phyloP scores from a whole-genome alignment of 2,797 vertebrate genomes.

The Enteromius argenteus region DNA sequence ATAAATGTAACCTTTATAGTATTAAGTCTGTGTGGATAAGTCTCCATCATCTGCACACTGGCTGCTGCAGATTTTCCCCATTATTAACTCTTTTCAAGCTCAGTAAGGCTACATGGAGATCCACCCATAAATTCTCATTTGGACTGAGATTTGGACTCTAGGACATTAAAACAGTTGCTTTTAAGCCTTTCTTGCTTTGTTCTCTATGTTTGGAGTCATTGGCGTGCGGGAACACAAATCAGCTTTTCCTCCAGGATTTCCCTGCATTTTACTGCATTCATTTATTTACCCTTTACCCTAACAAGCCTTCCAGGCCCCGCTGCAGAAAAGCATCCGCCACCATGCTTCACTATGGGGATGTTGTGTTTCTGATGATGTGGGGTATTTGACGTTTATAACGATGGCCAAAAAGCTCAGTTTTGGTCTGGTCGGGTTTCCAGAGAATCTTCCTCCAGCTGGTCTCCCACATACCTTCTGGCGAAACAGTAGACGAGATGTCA shows the following conservation, averaged over 20 bases:
- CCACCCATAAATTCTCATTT: constrained; percentile 25
- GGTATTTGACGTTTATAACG: neutral
- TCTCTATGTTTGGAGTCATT: neutral
- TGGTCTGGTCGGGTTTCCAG: neutral
- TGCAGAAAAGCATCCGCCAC: neutral
- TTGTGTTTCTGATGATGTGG: neutral
- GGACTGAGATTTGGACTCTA: neutral
- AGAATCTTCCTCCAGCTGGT: constrained; percentile 1
- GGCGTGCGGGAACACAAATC: constrained; percentile 8
- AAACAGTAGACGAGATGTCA: constrained; percentile 12
- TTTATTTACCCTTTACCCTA: constrained; percentile 6
- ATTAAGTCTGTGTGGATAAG: neutral
- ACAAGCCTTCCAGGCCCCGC: neutral
- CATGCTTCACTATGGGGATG: neutral
- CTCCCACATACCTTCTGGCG: constrained; percentile 20
- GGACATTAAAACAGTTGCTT: neutral
- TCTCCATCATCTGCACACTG: neutral
- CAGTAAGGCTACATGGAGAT: neutral
- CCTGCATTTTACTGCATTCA: neutral
- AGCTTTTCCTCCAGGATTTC: constrained; percentile 11
- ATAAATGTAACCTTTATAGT: neutral
- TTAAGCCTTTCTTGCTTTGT: neutral
- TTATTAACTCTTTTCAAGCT: neutral
- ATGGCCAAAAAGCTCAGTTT: neutral
- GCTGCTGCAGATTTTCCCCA: neutral